Evolutionary conservation across 1,140 invertebrate species (phyloP), one percentile per base, ranked within the genome.

Genomic region (Protaetia brevitarsis): DNA sequence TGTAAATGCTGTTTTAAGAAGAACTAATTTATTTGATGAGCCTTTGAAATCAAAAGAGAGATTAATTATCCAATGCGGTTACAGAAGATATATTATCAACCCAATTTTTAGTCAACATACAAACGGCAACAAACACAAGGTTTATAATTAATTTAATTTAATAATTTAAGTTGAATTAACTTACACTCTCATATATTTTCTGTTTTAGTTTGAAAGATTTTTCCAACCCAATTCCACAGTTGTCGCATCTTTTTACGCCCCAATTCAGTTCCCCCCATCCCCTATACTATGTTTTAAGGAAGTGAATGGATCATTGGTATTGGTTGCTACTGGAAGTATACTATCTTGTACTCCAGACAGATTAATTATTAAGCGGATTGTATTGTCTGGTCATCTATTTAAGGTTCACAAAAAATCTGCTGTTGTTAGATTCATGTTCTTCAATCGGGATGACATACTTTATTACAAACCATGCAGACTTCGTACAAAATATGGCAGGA

Each of bases 401-500:
- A 98, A 98, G 85, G 92, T 91, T n/a, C 82, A 92, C 70, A 91
- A 90, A 73, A 82, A 83, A 72, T 91, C 89, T 16, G 94, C 95
- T 7, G 91, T 96, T 1, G 87, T 98, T 51, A 82, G 97, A 70
- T 99, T 97, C 76, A 98, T 99, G 97, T 99, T 99, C 81, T 99
- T 96, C 81, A 95, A 97, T 79, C 87, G 92, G 77, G 96, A 99
- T 72, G 97, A 99, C 79, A 94, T 99, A 21, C 77, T 89, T 29
- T 99, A 96, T 88, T 99, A 98, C 77, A 98, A 97, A 77, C 94
- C 95, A 5, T 88, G 98, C 27, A 93, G 96, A 81, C 82, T 99
- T 59, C 85, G 88, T 56, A 98, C 97, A 0, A 97, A 97, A 77
- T 93, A 91, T 82, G 97, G 97, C 36, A 85, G 93, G 51, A 82